Base-by-base conservation (phyloP, 2,888 invertebrate species). In the Caenorhabditis wallacei region DNA sequence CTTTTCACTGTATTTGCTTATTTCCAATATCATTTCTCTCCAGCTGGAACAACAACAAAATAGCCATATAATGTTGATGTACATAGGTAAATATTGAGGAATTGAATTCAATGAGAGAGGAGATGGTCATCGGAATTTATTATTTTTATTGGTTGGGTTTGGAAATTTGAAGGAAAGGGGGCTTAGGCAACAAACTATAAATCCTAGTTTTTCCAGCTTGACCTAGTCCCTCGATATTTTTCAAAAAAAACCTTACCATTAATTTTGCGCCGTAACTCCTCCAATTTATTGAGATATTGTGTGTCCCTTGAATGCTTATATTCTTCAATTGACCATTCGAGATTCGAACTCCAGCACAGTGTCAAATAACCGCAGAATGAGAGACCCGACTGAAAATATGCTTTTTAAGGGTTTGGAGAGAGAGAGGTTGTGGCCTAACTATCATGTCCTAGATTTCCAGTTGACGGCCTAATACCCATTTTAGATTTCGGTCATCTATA, bases 281-380 rank as follows among this genome's bases (percentile, higher is more conserved):
- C 87, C 53, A 88, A 79, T 37, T 88, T 88, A 63, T 80, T 85
- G 51, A 85, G 81, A 76, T 87, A 89, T 51, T 88, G 86, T 11
- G 84, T 79, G 85, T 89, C 89, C 24, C 84, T 51, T 22, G 86
- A 83, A 66, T 83, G 82, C 51, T 84, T 83, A 84, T 89, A 89
- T 78, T 89, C 89, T 53, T 87, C 87, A 46, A 89, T 86, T 35
- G 84, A 84, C 89, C 89, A 89, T 54, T 88, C 88, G 63, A 88
- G 84, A 82, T 88, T 88, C 57, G 88, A 85, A 80, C 82, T 82
- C 88, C 88, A 89, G 82, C 86, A 88, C n/a, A 85, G 72, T 56
- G 81, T 57, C 22, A 88, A 46, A 80, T 88, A 86, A 53, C 85
- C 86, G 84, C 84, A 88, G 40, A 89, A 80, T 48, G 86, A 87